Evolutionary conservation across 2,888 invertebrate species (phyloP).

Genomic region (Caenorhabditis becei): DNA sequence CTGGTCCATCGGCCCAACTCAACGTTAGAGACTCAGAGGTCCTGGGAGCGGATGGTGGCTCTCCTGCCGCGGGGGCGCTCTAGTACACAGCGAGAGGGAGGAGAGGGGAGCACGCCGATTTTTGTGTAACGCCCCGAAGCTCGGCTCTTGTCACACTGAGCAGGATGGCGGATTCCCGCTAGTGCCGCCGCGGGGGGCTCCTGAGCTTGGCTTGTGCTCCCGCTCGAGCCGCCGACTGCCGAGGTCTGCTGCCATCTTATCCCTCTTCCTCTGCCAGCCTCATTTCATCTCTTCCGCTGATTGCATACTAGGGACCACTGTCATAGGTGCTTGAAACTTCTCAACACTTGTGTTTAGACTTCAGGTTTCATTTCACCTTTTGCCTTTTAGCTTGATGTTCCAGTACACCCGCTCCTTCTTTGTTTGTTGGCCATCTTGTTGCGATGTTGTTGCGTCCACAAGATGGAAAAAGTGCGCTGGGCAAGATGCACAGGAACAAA

Average conservation of each 20-base stretch:
- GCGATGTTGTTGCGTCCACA: constrained; percentile 17
- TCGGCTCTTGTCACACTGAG: constrained; percentile 59
- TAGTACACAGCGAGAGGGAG: constrained; percentile 44
- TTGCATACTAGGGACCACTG: not conserved
- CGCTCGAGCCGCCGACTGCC: not conserved
- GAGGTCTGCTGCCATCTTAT: constrained; percentile 22
- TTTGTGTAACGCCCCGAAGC: constrained; percentile 60
- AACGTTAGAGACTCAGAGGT: constrained; percentile 19
- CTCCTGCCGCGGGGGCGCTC: constrained; percentile 54
- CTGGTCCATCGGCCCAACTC: constrained; percentile 41
- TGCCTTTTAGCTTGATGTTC: too few relatives aligned
- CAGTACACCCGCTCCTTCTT: not conserved
- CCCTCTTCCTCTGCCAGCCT: constrained; percentile 29
- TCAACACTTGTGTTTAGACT: too few relatives aligned
- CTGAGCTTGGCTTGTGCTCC: constrained; percentile 28
- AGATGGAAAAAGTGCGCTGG: constrained; percentile 17
- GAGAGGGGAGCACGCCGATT: constrained; percentile 36
- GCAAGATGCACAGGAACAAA: constrained; percentile 13
- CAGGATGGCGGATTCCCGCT: constrained; percentile 50
- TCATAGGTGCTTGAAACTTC: not conserved
- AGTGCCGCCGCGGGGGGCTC: constrained; percentile 48
- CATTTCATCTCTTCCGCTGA: not conserved
- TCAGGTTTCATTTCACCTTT: too few relatives aligned
- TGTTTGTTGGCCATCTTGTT: not conserved
- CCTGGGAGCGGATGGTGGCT: constrained; percentile 5